Base-by-base conservation (phyloP, 2,888 invertebrate species). In the Mythimna loreyi region DNA sequence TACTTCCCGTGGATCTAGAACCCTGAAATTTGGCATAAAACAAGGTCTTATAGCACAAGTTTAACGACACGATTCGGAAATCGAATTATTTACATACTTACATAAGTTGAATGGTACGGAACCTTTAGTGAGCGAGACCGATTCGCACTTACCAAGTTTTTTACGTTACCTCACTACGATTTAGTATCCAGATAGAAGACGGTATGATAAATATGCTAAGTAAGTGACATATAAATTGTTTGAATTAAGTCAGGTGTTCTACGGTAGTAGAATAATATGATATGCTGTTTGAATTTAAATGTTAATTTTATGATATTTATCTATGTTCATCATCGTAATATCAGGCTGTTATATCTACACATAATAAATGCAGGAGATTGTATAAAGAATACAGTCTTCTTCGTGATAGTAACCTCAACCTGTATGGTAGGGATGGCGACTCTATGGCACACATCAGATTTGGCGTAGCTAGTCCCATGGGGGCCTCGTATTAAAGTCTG, bases 201-300 rank as follows among this genome's bases (percentile, higher is more conserved):
- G 30, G 2, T 23, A 3, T 11, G 66, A 25, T 53, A 55, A 36
- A 43, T 66, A 65, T 57, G 52, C 56, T 19, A 72, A 77, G 19
- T 55, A n/a, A 63, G 11, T 47, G 36, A 56, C 36, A 49, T 66
- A 49, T 43, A 78, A 66, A 78, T 58, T 47, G 45, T 8, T 25
- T 49, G 43, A 49, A 66, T 13, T 66, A 52, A 25, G 52, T 21
- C 50, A 47, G n/a, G n/a, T 63, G 25, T 43, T 58, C 33, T 30
- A 50, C 45, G 7, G 33, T n/a, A 40, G 71, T 36, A 11, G 16
- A 9, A 0, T 52, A 33, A 57, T 25, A n/a, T 16, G 7, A 45
- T 56, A 19, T 33, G 49, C 28, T n/a, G 73, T 50, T 56, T 72
- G 56, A 72, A 72, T 77, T 47, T 72, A 21, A 45, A 70, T 60